Conservation (phyloP, 2,888 invertebrate species). For the Ecdyonurus torrentis region DNA sequence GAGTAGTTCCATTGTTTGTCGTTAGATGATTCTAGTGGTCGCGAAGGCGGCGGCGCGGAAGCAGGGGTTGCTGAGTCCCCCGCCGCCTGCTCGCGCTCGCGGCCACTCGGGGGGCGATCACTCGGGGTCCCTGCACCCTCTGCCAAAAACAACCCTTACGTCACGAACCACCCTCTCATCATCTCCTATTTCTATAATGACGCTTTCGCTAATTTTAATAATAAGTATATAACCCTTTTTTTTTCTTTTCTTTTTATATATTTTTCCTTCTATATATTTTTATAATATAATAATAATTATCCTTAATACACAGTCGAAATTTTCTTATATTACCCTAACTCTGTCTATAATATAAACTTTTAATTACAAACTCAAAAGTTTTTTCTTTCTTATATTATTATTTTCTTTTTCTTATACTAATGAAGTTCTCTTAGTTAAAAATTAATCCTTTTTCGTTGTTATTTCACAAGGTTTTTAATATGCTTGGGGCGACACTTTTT, state of each 20-base stretch:
- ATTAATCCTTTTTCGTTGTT: not conserved
- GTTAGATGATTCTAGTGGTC: constrained; percentile 26
- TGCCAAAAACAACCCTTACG: not conserved
- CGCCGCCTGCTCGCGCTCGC: constrained; percentile 6
- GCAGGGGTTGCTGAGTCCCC: constrained; percentile 20
- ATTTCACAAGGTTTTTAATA: not conserved
- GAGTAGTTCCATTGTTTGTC: constrained; percentile 48
- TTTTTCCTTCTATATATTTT: not conserved
- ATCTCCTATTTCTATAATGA: not conserved
- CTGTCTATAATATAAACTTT: not conserved
- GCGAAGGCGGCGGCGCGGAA: constrained; percentile 23
- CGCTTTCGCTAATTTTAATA: not conserved
- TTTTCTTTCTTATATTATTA: not conserved
- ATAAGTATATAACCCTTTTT: not conserved
- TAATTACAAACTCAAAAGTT: not conserved
- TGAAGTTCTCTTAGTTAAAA: not conserved
- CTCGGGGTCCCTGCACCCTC: not conserved
- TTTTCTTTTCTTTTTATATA: not conserved
- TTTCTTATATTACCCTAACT: not conserved
- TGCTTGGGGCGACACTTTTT: not conserved
- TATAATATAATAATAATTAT: too few relatives aligned
- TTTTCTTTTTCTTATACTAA: not conserved
- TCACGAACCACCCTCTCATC: not conserved
- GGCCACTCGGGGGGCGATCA: not conserved
- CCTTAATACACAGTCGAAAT: too few relatives aligned